Evolutionary conservation across 2,113 vertebrate species (phyloP).

Genomic region (Holacanthus passer): DNA sequence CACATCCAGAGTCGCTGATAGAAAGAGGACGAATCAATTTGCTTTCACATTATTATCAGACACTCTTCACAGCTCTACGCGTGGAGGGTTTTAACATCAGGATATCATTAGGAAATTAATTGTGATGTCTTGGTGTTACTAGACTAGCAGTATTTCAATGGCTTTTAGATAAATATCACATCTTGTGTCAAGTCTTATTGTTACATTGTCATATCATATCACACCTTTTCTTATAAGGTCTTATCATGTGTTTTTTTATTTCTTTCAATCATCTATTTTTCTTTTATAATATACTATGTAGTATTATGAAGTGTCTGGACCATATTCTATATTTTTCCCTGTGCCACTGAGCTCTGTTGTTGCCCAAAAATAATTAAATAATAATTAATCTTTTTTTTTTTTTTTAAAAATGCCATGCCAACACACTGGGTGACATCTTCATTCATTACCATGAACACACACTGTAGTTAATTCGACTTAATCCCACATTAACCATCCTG

Average conservation of each 20-base stretch:
- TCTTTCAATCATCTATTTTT: background rate
- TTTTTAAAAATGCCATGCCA: too few relatives aligned
- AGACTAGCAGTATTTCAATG: background rate
- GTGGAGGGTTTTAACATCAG: constrained; percentile 17
- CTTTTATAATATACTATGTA: background rate
- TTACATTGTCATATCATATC: background rate
- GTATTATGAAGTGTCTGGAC: background rate
- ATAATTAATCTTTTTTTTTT: too few relatives aligned
- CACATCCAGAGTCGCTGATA: constrained; percentile 47
- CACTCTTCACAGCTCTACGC: constrained; percentile 23
- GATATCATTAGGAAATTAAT: constrained; percentile 19
- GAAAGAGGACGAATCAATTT: constrained; percentile 65
- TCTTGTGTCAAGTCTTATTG: background rate
- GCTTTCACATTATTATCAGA: constrained; percentile 57
- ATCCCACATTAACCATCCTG: background rate
- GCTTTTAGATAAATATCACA: background rate
- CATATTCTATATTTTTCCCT: background rate
- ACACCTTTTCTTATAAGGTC: background rate
- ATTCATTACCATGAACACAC: background rate
- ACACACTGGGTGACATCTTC: background rate
- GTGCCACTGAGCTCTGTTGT: background rate
- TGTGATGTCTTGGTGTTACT: background rate
- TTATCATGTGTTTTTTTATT: background rate
- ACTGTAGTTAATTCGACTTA: background rate
- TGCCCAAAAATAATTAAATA: background rate